Conservation (phyloP, 2,888 invertebrate species). For the Pyrrhosoma nymphula region DNA sequence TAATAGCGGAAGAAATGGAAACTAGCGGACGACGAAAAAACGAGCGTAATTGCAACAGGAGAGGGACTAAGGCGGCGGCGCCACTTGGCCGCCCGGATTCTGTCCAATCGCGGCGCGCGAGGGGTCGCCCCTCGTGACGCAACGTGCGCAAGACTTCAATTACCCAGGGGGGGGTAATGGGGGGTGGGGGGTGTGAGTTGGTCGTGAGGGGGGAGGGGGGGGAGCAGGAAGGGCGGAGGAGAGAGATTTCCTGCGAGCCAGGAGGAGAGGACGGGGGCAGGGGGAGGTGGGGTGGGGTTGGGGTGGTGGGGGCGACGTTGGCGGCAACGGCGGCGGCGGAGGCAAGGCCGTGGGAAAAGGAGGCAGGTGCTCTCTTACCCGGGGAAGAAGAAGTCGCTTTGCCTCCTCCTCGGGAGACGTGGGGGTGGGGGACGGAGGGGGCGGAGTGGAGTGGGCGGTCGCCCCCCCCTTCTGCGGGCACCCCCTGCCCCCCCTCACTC, state of each 20-base stretch:
- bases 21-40: constrained; percentile 49
- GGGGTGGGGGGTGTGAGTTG: neutral
- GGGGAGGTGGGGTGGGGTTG: neutral
- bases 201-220: neutral
- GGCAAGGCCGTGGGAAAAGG: constrained; percentile 44
- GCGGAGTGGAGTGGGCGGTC: neutral
- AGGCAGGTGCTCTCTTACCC: constrained; percentile 34
- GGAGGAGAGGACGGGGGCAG: neutral
- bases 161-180: constrained; percentile 3
- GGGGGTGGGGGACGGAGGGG: constrained; percentile 25
- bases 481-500: neutral
- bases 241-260: constrained; percentile 18
- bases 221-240: no score
- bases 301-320: neutral
- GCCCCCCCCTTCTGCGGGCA: no score
- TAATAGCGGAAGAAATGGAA: constrained; percentile 22
- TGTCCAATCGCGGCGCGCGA: constrained; percentile 12
- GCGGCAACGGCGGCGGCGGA: no score
- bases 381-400: neutral
- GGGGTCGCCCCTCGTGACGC: neutral
- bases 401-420: neutral
- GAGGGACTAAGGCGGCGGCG: constrained; percentile 5
- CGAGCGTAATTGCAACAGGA: constrained; percentile 57
- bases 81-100: constrained; percentile 41
- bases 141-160: constrained; percentile 27